Evolutionary conservation across 2,113 vertebrate species (phyloP), one percentile per base, ranked within the genome.

Genomic region (Coptodon bakossiorum): DNA sequence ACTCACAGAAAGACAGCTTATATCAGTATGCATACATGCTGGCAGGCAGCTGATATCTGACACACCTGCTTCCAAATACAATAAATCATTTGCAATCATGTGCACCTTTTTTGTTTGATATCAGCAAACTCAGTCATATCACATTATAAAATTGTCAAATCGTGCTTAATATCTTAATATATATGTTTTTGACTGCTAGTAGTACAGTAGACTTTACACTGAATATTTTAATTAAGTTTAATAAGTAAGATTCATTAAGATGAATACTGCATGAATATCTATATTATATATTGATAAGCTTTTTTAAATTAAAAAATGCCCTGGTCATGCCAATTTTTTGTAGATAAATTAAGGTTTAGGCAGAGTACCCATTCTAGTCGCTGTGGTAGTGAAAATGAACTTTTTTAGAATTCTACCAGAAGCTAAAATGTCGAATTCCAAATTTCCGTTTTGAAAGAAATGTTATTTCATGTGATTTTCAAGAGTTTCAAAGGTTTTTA

Each of bases 81-180:
- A 91, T 91, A 87, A 81, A 93, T 94, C 68, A 93, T 87, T 86
- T 80, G 14, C 59, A 88, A 17, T 86, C 52, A 86, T 76, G 36
- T 68, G 27, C 38, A 50, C n/a, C 16, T 36, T 82, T 90, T 52
- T 59, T 31, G 10, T 61, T 57, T 53, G 48, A 27, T 22, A 86
- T 78, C 40, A 76, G 36, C 27, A 83, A 80, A 56, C 78, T 48
- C 52, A 53, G 36, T 91, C 76, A 50, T 13, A 40, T 56, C 19
- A 84, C 68, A 14, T 76, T 80, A 59, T 14, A 6, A 50, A 50
- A 78, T 31, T 78, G 16, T 29, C 71, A 78, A 87, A 81, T 84
- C 24, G 76, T 38, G 9, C 4, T 31, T 73, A 8, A 22, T 63
- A 5, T 71, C 57, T 57, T 48, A 16, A 50, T 85, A 14, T 40